Evolutionary conservation across 2,888 invertebrate genomes (phyloP), one percentile per base, ranked within the genome.

Genomic region (Ceriagrion tenellum): DNA sequence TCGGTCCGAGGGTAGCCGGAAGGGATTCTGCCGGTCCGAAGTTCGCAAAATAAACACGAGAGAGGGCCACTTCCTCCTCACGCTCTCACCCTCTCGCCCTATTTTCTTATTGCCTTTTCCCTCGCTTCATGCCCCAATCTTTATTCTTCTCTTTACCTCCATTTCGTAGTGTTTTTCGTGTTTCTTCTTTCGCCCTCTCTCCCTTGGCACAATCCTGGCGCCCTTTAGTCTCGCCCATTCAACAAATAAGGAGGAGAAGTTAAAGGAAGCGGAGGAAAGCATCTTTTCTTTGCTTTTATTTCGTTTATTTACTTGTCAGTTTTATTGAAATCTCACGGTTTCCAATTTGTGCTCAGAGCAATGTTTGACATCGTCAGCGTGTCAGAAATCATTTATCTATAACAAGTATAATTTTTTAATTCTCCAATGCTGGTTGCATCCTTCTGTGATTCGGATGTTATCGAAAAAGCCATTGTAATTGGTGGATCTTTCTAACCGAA

Each of bases 1-100:
- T 93, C 69, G 69, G n/a, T 63, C 47, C n/a, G 59, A 20, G 59
- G n/a, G 91, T 91, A 91, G 93, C 93, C 69, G 69, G 40, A 93
- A 47, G 63, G 93, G 93, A 93, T 69, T 26, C 69, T 63, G 81
- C 69, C 40, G 93, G 69, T 47, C 93, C 40, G 20, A 69, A 69
- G 47, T 93, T 93, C 93, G 74, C 74, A 93, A 74, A 93, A 93
- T 74, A 93, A 93, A 63, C 91, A 91, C 63, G 59, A 63, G 30
- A 56, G 59, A 56, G 91, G 40, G 59, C 40, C 47, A 90, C 90
- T 56, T 63, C 47, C 93, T 47, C 47, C 3, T 40, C 4, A 30
- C 93, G 35, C 93, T 63, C 30, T 63, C 40, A 16, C 40, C 91
- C 26, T 47, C 69, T 63, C 26, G n/a, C 69, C n/a, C 35, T 88